Percentiles rank a stretch among this genome's conserved stretches.
phyloP scores from a whole-genome alignment of 2,888 invertebrate genomes.

The Euclidia mi region DNA sequence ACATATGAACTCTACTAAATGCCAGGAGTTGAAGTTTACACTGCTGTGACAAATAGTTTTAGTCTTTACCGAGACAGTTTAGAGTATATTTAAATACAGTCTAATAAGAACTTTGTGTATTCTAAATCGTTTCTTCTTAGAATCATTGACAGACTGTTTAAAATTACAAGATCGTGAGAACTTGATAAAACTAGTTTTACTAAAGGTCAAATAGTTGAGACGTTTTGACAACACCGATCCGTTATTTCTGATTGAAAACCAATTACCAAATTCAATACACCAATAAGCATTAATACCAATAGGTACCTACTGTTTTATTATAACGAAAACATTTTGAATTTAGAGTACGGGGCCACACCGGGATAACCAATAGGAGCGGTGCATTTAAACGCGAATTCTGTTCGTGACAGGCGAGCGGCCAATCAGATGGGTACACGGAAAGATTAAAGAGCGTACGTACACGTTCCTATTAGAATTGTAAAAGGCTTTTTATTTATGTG shows the following conservation, averaged over 20 bases:
- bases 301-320: constrained; percentile 58
- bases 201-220: constrained; percentile 44
- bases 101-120: no score
- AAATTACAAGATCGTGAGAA: constrained; percentile 10
- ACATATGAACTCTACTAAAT: no score
- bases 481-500: constrained; percentile 66
- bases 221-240: constrained; percentile 9
- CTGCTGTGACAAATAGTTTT: no score
- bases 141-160: no score
- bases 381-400: constrained; percentile 84
- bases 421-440: constrained; percentile 81
- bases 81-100: no score
- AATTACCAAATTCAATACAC: constrained; percentile 70
- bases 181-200: constrained; percentile 28
- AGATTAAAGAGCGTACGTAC: constrained; percentile 78
- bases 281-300: constrained; percentile 66
- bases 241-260: constrained; percentile 59
- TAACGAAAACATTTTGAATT: constrained; percentile 72
- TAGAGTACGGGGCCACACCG: constrained; percentile 58
- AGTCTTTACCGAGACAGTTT: no score
- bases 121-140: no score
- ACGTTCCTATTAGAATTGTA: constrained; percentile 78
- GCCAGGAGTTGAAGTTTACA: no score
- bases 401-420: constrained; percentile 83
- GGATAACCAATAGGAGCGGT: constrained; percentile 76